phyloP scores from a whole-genome alignment of 2,113 vertebrate genomes.

The Poeciliopsis prolifica region DNA sequence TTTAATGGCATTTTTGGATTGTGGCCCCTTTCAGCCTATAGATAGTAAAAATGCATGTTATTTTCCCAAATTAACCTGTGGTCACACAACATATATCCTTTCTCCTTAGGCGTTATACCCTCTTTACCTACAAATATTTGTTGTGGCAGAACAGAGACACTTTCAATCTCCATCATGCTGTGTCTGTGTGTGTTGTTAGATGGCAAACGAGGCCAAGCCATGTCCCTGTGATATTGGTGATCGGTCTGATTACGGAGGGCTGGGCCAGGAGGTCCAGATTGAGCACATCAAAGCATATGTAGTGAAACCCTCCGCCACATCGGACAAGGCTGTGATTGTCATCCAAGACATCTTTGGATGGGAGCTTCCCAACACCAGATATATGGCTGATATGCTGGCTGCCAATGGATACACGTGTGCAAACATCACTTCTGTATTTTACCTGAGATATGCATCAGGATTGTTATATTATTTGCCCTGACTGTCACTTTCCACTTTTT shows the following conservation, averaged over 20 bases:
- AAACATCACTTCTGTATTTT: not conserved
- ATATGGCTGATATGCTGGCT: slow-evolving; percentile 89
- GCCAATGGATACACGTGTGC: slow-evolving; percentile 85
- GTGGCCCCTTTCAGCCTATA: too few relatives aligned
- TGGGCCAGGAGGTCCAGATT: slow-evolving; percentile 87
- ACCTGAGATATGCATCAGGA: not conserved
- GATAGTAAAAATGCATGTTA: too few relatives aligned
- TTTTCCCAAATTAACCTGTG: too few relatives aligned
- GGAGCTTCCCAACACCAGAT: slow-evolving; percentile 90
- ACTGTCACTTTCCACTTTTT: not conserved
- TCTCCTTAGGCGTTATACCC: not conserved
- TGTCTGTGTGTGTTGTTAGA: slow-evolving; percentile 58
- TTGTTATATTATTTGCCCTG: not conserved
- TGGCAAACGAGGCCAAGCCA: slow-evolving; percentile 88
- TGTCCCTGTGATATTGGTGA: slow-evolving; percentile 89
- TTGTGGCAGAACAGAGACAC: not conserved
- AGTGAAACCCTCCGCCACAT: slow-evolving; percentile 74
- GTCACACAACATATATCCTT: too few relatives aligned
- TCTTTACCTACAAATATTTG: not conserved
- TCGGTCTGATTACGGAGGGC: slow-evolving; percentile 81
- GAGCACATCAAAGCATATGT: slow-evolving; percentile 87
- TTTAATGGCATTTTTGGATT: too few relatives aligned
- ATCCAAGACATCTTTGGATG: slow-evolving; percentile 93
- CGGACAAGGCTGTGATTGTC: slow-evolving; percentile 88
- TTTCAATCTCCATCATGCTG: not conserved